These are phyloP conservation scores for Acanthopleura granulata DNA, from an alignment of 2,888 invertebrate species.

Conservation along the genomic window DNA sequence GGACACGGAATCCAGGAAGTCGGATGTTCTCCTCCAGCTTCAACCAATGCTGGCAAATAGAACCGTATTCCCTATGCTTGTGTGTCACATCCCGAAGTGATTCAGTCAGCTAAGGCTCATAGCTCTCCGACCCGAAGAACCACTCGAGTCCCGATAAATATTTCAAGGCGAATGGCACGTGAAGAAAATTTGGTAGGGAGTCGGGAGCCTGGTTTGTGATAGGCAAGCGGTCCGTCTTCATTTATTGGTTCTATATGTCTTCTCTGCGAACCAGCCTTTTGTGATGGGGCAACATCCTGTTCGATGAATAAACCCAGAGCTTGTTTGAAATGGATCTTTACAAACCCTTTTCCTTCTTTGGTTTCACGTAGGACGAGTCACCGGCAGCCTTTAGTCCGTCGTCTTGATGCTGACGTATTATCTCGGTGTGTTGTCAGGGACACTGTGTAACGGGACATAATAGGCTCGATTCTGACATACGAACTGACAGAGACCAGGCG, in stretches of 20 bases:
- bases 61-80: too few relatives aligned
- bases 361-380: neutral
- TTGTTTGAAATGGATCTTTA: conserved; percentile 8
- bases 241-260: neutral
- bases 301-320: conserved; percentile 13
- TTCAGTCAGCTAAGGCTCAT: too few relatives aligned
- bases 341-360: conserved; percentile 6
- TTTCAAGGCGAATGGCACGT: conserved; percentile 4
- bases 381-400: neutral
- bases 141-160: neutral
- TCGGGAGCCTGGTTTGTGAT: neutral
- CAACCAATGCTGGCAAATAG: too few relatives aligned
- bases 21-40: too few relatives aligned
- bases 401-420: neutral
- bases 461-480: neutral
- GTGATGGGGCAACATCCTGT: neutral
- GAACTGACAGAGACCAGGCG: neutral
- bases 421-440: neutral
- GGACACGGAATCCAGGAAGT: too few relatives aligned
- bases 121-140: too few relatives aligned
- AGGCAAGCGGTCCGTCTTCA: neutral
- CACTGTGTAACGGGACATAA: neutral
- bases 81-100: too few relatives aligned
- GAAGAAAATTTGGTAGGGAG: neutral
- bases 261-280: neutral